Conservation (phyloP, 1,140 invertebrate genomes). For the Drosophila watanabei region DNA sequence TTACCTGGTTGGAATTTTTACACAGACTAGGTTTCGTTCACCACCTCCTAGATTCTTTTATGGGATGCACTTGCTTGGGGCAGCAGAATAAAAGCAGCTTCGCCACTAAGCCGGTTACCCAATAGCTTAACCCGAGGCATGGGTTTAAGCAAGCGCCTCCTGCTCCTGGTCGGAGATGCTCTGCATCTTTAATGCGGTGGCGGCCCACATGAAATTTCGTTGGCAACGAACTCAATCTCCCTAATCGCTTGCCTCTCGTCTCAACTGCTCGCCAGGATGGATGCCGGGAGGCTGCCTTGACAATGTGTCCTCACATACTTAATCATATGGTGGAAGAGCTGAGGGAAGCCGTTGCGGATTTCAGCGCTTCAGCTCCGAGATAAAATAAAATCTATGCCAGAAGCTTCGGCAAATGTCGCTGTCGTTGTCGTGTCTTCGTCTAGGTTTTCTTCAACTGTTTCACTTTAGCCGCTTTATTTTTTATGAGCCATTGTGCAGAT, state of each 20-base stretch:
- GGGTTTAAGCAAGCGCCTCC: slow-evolving; percentile 17
- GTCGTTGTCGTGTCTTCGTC: slow-evolving; percentile 30
- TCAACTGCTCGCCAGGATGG: slow-evolving; percentile 12
- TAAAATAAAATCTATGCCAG: slow-evolving; percentile 69
- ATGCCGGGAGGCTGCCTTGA: slow-evolving; percentile 40
- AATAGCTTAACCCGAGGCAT: slow-evolving; percentile 27
- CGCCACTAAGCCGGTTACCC: slow-evolving; percentile 39
- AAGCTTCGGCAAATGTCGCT: slow-evolving; percentile 56
- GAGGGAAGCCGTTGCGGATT: slow-evolving; percentile 53
- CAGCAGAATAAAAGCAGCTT: slow-evolving; percentile 7
- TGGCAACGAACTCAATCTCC: slow-evolving; percentile 52
- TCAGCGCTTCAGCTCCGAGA: slow-evolving; percentile 42
- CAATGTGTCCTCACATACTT: slow-evolving; percentile 74
- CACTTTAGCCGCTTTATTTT: slow-evolving; percentile 73
- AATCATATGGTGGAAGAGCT: slow-evolving; percentile 46
- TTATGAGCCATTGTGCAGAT: slow-evolving; percentile 63
- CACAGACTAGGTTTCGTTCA: background rate
- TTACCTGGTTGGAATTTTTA: slow-evolving; percentile 9
- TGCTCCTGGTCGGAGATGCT: slow-evolving; percentile 3
- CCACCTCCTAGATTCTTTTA: background rate
- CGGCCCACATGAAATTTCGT: slow-evolving; percentile 40
- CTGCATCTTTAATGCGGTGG: slow-evolving; percentile 38
- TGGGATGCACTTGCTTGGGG: slow-evolving; percentile 21
- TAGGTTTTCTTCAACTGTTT: slow-evolving; percentile 71
- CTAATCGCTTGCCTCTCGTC: slow-evolving; percentile 40